Conservation (phyloP, 1,140 invertebrate genomes). For the Aphelinus certus region DNA sequence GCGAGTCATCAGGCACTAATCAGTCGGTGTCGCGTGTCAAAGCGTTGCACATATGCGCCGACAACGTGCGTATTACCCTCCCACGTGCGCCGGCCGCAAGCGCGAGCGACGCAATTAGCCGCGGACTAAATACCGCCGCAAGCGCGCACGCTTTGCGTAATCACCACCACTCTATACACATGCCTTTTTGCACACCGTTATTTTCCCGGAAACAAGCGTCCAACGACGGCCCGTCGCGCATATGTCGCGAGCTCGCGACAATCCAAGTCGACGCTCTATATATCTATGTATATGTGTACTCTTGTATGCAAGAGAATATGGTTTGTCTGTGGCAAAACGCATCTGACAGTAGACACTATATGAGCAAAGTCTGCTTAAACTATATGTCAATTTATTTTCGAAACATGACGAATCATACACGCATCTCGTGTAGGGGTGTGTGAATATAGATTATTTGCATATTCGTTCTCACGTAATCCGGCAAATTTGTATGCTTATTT, state of each 20-base stretch:
- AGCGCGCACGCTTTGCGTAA: slow-evolving; percentile 52
- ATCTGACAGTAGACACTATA: no score
- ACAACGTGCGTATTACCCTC: slow-evolving; percentile 31
- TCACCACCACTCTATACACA: slow-evolving; percentile 48
- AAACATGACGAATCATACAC: no score
- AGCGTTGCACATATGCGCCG: slow-evolving; percentile 40
- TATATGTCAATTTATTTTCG: no score
- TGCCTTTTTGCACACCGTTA: no score
- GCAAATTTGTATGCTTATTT: no score
- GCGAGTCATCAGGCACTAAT: slow-evolving; percentile 20
- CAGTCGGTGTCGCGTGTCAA: slow-evolving; percentile 55
- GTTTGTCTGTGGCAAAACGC: no score
- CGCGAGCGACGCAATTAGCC: slow-evolving; percentile 51
- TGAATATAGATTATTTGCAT: no score
- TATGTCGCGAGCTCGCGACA: background rate
- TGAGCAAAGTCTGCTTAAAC: no score
- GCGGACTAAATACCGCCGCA: slow-evolving; percentile 53
- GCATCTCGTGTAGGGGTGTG: no score
- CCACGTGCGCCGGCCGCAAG: slow-evolving; percentile 37
- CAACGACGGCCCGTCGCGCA: slow-evolving; percentile 27
- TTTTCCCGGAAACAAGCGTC: background rate
- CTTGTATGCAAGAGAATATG: no score
- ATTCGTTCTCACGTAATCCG: no score
- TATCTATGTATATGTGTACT: background rate
- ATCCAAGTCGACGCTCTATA: background rate